Evolutionary conservation across 2,888 invertebrate species (phyloP).

Genomic region (Hydrotaea diabolus): DNA sequence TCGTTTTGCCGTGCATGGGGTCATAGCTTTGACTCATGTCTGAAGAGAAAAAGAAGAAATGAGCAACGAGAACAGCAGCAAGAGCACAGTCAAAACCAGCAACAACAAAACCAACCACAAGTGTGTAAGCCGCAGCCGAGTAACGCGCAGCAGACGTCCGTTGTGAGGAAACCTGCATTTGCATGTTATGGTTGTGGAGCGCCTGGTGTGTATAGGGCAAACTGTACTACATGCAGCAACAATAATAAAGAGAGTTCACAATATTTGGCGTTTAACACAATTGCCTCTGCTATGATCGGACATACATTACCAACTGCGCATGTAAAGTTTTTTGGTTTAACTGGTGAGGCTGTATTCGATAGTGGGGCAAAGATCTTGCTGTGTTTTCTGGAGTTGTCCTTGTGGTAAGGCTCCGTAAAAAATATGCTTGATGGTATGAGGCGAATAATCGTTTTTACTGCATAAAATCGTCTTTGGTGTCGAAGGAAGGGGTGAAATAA

Average conservation of each 20-base stretch:
- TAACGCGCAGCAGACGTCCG: not conserved
- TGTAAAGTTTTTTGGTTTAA: too few relatives aligned
- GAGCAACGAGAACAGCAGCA: not conserved
- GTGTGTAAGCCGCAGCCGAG: too few relatives aligned
- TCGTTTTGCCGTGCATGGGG: too few relatives aligned
- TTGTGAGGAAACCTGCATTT: not conserved
- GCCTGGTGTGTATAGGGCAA: slow-evolving; percentile 1
- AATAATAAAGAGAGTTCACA: slow-evolving; percentile 35
- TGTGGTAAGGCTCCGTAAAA: too few relatives aligned
- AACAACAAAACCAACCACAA: not conserved
- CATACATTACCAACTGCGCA: not conserved
- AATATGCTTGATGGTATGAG: too few relatives aligned
- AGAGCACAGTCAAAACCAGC: not conserved
- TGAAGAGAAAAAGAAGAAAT: too few relatives aligned
- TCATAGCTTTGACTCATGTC: too few relatives aligned
- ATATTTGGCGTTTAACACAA: slow-evolving; percentile 33
- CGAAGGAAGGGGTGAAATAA: too few relatives aligned
- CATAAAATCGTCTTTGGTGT: too few relatives aligned
- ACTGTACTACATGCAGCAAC: slow-evolving; percentile 2
- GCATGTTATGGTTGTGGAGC: slow-evolving; percentile 24
- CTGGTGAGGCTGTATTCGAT: slow-evolving; percentile 16
- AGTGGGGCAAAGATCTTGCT: not conserved
- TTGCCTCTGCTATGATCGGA: not conserved
- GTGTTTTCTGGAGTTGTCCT: slow-evolving; percentile 41
- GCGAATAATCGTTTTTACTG: too few relatives aligned